Conservation (phyloP, 2,888 invertebrate species). For the Amphipoea oculea region DNA sequence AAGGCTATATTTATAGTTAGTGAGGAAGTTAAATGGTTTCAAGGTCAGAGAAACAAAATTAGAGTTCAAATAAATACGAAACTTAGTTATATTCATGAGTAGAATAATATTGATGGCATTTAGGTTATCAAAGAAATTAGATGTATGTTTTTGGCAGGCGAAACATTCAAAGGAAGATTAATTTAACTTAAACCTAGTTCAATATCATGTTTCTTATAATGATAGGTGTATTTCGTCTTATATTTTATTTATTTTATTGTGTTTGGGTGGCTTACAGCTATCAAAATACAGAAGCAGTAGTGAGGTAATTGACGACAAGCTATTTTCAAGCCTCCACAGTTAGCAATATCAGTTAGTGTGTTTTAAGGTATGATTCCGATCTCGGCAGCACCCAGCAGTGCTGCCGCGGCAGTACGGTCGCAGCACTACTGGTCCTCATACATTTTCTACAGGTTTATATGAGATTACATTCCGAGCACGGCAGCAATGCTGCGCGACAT, state of each 20-base stretch:
- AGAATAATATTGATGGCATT: neutral
- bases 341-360: too few species aligned
- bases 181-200: neutral
- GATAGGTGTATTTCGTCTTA: neutral
- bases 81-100: neutral
- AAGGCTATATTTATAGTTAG: conserved; percentile 21
- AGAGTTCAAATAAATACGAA: neutral
- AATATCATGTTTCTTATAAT: neutral
- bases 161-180: neutral
- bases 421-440: too few species aligned
- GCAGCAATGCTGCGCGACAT: too few species aligned
- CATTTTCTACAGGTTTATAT: too few species aligned
- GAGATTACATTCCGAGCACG: too few species aligned
- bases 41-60: conserved; percentile 4
- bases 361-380: too few species aligned
- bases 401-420: too few species aligned
- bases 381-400: too few species aligned
- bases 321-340: too few species aligned
- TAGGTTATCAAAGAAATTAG: conserved; percentile 18
- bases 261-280: too few species aligned
- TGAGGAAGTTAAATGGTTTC: conserved; percentile 29
- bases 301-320: too few species aligned
- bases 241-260: neutral
- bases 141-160: neutral
- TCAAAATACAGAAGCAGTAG: too few species aligned